A percentile compares a stretch with the other conserved stretches of the same genome.
These are phyloP conservation scores for Pimpla rufipes DNA, from an alignment of 2,888 invertebrate genomes.

Conservation along the genomic window DNA sequence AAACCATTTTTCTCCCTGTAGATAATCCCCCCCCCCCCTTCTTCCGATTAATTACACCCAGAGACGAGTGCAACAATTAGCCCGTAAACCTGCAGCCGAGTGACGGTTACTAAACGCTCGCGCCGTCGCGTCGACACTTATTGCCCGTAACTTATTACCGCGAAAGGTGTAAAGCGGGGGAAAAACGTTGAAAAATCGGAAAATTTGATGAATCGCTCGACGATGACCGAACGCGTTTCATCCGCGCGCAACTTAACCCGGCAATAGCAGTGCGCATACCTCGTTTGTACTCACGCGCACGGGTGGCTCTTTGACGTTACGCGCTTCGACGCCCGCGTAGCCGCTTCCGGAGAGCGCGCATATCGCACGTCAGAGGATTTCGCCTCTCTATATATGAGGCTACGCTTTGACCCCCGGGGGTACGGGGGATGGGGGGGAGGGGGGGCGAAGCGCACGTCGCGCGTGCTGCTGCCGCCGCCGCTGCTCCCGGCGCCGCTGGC, in stretches of 20 bases:
- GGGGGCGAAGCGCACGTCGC: background rate
- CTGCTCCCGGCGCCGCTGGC: background rate
- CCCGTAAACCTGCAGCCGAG: no score
- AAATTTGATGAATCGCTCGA: background rate
- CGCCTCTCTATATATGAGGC: background rate
- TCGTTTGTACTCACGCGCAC: background rate
- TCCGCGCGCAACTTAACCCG: background rate
- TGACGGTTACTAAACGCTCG: no score
- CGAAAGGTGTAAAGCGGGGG: background rate
- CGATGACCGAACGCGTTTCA: conserved; percentile 12
- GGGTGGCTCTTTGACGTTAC: conserved; percentile 5
- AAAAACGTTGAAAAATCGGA: background rate
- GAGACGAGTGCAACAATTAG: no score
- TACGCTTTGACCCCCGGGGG: conserved; percentile 10
- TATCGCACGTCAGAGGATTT: conserved; percentile 33
- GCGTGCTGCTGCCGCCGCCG: conserved; percentile 7
- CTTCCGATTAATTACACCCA: no score
- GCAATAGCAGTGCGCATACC: background rate
- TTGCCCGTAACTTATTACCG: background rate
- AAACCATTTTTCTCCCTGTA: no score
- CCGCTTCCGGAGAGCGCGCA: background rate
- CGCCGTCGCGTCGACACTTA: background rate
- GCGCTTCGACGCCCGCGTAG: conserved; percentile 8
- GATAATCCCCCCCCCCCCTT: no score
- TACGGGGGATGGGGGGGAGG: no score